phyloP scores from a whole-genome alignment of 37 sponge, comb jelly and placozoan genomes.

The Haliclona indistincta region DNA sequence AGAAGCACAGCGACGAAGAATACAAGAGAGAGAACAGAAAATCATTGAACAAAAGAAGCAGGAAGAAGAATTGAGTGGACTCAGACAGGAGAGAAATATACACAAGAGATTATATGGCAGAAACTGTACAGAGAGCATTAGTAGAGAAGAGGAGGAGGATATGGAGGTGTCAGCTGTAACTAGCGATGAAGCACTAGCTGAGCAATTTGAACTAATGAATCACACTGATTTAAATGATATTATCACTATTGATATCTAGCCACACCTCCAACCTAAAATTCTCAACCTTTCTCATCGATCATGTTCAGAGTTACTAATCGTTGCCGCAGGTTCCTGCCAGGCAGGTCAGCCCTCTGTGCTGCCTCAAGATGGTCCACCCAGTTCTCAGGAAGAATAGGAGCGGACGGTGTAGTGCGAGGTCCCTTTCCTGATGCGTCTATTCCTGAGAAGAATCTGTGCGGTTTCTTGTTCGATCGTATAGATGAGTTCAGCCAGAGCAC shows the following conservation, averaged over 20 bases:
- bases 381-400: background rate
- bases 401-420: constrained; percentile 39
- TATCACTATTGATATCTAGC: too few species aligned
- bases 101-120: background rate
- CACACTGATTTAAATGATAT: too few species aligned
- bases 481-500: constrained; percentile 19
- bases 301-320: background rate
- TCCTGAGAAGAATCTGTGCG: constrained; percentile 33
- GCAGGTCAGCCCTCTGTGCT: background rate
- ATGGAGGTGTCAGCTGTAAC: too few species aligned
- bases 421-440: constrained; percentile 42
- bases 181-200: too few species aligned
- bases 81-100: background rate
- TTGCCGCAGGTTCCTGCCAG: background rate
- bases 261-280: too few species aligned
- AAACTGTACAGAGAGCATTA: too few species aligned
- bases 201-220: too few species aligned
- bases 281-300: too few species aligned
- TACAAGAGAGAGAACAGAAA: background rate
- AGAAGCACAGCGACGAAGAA: constrained; percentile 4
- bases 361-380: background rate
- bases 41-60: background rate
- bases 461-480: constrained; percentile 19
- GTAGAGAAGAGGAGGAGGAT: too few species aligned
- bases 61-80: background rate